Base-by-base conservation (phyloP, 2,797 vertebrate genomes). In the Molossus molossus region DNA sequence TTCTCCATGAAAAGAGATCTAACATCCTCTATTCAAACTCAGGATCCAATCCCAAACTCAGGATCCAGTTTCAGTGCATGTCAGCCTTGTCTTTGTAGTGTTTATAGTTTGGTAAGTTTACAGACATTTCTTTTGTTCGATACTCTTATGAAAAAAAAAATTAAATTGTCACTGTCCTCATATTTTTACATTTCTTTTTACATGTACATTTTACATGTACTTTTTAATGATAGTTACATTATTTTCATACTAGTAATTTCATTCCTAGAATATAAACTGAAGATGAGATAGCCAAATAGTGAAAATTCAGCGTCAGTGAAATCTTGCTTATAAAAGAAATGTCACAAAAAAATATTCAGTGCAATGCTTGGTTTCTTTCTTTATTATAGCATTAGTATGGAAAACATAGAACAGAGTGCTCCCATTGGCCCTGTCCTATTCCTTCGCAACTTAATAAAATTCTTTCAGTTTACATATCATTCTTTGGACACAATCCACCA, bases 281-380 rank as follows among this genome's bases (percentile, higher is more conserved):
- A 14, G 79, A 25, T 27, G 14, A 84, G 23, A 92, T 48, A 88
- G n/a, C 5, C 57, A 87, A 65, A 87, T 21, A 45, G 3, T 87
- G 11, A 91, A 92, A 95, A 93, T 67, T 70, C 15, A 92, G 57
- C 55, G 62, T n/a, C 37, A 83, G 29, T 84, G 10, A 75, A 87
- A 64, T 60, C 9, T 81, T 94, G 13, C 7, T 93, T 67, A 76
- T 75, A 21, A 75, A 73, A 91, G 10, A 88, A 80, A 18, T 64
- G 9, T 72, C 55, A 89, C 48, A 82, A 77, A 27, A 8, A 69
- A 84, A 62, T 23, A 11, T 40, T 86, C 89, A 55, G 60, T 58
- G 18, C 89, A 64, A 90, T 87, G 40, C 18, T 80, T 91, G 72
- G 72, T 93, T 93, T 88, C n/a, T 95, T 23, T 90, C 23, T 87